Conservation (phyloP, 1,140 invertebrate species). For the Daktulosphaira vitifoliae region DNA sequence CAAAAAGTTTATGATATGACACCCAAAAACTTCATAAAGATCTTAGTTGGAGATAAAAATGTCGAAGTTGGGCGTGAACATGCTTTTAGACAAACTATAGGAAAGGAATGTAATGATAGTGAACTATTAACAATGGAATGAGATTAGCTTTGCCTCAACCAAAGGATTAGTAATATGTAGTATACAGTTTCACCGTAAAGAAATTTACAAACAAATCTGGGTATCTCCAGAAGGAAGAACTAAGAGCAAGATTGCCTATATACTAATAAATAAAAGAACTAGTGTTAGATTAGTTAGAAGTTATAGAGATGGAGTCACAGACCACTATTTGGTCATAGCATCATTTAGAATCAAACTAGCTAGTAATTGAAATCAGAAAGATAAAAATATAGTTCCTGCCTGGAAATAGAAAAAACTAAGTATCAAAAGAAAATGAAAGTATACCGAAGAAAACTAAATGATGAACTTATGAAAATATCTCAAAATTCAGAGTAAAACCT, state of each 20-base stretch:
- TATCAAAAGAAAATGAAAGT: background rate
- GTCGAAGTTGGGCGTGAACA: constrained; percentile 33
- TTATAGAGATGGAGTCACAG: constrained; percentile 32
- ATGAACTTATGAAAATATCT: background rate
- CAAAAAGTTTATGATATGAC: background rate
- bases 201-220: constrained; percentile 38
- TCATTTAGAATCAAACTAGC: constrained; percentile 9
- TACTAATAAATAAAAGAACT: constrained; percentile 31
- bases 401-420: constrained; percentile 8
- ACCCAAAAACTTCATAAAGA: constrained; percentile 33
- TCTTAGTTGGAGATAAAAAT: constrained; percentile 36
- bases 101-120: constrained; percentile 41
- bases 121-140: constrained; percentile 36
- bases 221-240: no score
- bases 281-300: constrained; percentile 30
- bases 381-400: background rate
- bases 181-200: constrained; percentile 36
- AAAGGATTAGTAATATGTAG: constrained; percentile 36
- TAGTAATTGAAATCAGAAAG: constrained; percentile 5
- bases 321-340: constrained; percentile 34
- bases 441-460: constrained; percentile 6
- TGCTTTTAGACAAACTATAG: constrained; percentile 34
- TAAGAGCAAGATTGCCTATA: constrained; percentile 36
- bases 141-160: constrained; percentile 35
- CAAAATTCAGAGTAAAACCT: background rate